Conservation (phyloP, 2,888 invertebrate species). For the Altica lythri region DNA sequence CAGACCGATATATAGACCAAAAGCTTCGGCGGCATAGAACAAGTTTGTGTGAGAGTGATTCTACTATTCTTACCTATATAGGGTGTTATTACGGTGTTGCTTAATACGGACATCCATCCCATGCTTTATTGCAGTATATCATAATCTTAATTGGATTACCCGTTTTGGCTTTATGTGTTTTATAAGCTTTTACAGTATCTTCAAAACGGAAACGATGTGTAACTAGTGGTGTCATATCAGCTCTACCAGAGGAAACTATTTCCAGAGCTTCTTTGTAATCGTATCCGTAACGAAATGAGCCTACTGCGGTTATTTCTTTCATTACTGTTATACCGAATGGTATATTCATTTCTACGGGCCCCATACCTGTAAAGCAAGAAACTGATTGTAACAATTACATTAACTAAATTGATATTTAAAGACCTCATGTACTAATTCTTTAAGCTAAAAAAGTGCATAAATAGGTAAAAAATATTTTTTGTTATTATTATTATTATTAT, state of each 20-base stretch:
- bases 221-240: constrained; percentile 80
- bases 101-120: too few species aligned
- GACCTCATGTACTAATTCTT: too few species aligned
- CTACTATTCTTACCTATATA: too few species aligned
- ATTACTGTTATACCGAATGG: constrained; percentile 81
- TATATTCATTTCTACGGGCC: constrained; percentile 71
- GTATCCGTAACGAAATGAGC: constrained; percentile 91
- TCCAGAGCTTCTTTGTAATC: constrained; percentile 80
- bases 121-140: constrained; percentile 67
- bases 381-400: too few species aligned
- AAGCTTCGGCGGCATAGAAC: too few species aligned
- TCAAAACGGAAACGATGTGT: constrained; percentile 81
- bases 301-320: constrained; percentile 88
- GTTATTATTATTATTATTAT: too few species aligned
- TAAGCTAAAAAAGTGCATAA: too few species aligned
- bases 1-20: too few species aligned
- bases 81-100: too few species aligned
- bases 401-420: too few species aligned
- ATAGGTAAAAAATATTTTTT: too few species aligned
- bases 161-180: constrained; percentile 72
- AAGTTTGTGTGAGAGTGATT: too few species aligned
- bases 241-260: constrained; percentile 74
- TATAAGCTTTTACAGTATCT: constrained; percentile 80
- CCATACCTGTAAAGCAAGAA: constrained; percentile 77
- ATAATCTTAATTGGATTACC: constrained; percentile 85